Evolutionary conservation across 2,888 invertebrate genomes (phyloP), one percentile per base, ranked within the genome.

Genomic region (Leucophenga maculata): DNA sequence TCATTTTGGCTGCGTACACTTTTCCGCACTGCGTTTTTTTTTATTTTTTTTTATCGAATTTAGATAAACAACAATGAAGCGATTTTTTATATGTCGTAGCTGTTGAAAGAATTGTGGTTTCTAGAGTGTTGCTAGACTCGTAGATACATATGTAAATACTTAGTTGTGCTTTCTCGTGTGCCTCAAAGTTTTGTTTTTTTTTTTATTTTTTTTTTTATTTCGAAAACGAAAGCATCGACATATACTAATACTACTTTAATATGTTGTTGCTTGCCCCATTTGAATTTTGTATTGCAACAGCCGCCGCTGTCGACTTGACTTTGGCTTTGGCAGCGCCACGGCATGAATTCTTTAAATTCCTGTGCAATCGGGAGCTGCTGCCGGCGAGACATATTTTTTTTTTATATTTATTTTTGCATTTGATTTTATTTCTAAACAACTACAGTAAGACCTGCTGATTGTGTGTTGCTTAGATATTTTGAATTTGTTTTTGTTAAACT

Each of bases 331-430:
- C 39, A 39, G 39, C 39, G 8, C 39, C 39, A 9, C 13, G 55
- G 55, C 55, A 55, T 55, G 31, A 60, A 60, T 60, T 39, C 39
- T 60, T 60, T 18, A 60, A 60, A 60, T 60, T 16, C 60, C 60
- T 39, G 6, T 20, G 22, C 22, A 22, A 54, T 9, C 3, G 11
- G n/a, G n/a, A n/a, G n/a, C n/a, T 39, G 8, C 39, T 39, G 39
- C 39, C 39, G 39, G 39, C 39, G 11, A 39, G 8, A 39, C 39
- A 1, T 26, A 3, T 26, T 26, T 26, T 26, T 26, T 26, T 26
- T 26, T 26, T 2, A 2, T 26, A n/a, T n/a, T n/a, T 52, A 52
- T 54, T 20, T 54, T 54, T 54, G 54, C 0, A 11, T 39, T 54
- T 54, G 9, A 6, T 54, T 54, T 54, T 54, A 8, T 3, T 54